A percentile compares a stretch with the other conserved stretches of the same genome.
These are phyloP conservation scores for Fistularia commersonii DNA, from an alignment of 2,797 vertebrate species.

Conservation along the genomic window DNA sequence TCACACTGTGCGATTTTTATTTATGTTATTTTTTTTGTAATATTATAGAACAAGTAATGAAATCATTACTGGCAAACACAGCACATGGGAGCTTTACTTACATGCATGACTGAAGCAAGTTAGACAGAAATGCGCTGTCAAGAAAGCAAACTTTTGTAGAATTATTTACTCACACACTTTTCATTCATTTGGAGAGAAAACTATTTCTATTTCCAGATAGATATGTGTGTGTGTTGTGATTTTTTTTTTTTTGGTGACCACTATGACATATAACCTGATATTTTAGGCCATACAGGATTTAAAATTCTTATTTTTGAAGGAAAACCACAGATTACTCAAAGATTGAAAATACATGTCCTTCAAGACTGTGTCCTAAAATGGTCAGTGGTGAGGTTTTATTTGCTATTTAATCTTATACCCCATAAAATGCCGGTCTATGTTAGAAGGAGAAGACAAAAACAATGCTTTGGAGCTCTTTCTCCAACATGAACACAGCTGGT, in stretches of 20 bases:
- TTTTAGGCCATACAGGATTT: constrained; percentile 13
- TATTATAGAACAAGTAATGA: too few species aligned
- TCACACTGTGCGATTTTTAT: too few species aligned
- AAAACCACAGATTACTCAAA: constrained; percentile 23
- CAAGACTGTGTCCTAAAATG: constrained; percentile 21
- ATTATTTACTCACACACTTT: too few species aligned
- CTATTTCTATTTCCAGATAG: neutral
- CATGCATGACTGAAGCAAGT: too few species aligned
- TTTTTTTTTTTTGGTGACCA: constrained; percentile 7
- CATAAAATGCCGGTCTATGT: constrained; percentile 30
- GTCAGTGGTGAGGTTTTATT: constrained; percentile 10
- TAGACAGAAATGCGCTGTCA: too few species aligned
- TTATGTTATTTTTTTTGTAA: too few species aligned
- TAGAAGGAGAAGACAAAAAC: constrained; percentile 43
- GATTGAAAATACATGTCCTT: constrained; percentile 32
- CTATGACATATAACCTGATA: constrained; percentile 4
- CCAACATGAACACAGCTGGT: constrained; percentile 52
- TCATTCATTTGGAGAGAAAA: too few species aligned
- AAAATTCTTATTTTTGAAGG: constrained; percentile 7
- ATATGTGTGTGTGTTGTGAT: neutral
- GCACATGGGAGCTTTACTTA: too few species aligned
- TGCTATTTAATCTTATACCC: constrained; percentile 28
- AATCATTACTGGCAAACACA: too few species aligned
- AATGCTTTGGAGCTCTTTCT: constrained; percentile 38
- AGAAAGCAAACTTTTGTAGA: too few species aligned